Evolutionary conservation across 2,113 vertebrate genomes (phyloP).

Genomic region (Fregetta grallaria): DNA sequence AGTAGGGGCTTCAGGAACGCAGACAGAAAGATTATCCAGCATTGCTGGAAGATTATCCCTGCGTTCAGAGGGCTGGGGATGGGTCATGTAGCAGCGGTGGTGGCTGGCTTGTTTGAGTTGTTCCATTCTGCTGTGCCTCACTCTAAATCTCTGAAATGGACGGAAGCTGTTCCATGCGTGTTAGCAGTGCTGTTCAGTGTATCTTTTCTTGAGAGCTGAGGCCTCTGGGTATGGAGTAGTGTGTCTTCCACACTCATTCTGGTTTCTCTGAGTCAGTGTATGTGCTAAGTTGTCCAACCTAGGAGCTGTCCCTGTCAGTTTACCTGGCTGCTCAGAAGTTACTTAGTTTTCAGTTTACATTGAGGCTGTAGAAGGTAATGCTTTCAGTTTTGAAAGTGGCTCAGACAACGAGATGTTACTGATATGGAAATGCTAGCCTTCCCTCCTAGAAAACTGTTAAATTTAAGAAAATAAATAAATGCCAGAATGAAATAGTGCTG

Average conservation of each 20-base stretch:
- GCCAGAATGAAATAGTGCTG: background rate
- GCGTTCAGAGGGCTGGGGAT: rapidly evolving
- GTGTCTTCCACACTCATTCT: rapidly evolving
- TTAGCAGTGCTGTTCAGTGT: background rate
- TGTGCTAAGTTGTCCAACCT: rapidly evolving
- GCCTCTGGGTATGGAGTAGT: background rate
- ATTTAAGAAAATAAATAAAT: rapidly evolving
- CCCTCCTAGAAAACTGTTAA: background rate
- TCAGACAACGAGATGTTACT: rapidly evolving
- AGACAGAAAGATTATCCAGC: background rate
- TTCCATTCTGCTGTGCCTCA: background rate
- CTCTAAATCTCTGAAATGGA: background rate
- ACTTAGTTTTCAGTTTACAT: background rate
- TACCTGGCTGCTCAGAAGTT: background rate
- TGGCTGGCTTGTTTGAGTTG: rapidly evolving
- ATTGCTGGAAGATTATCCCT: too few species aligned
- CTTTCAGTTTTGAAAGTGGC: rapidly evolving
- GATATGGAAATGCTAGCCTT: background rate
- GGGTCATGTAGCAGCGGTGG: background rate
- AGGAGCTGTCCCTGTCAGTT: background rate
- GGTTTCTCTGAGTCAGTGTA: background rate
- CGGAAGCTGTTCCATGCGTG: rapidly evolving
- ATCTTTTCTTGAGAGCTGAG: background rate
- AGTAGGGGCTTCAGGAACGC: background rate
- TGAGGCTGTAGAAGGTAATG: background rate